phyloP scores from a whole-genome alignment of 2,888 invertebrate genomes.

The Hydroisotoma schaefferi region DNA sequence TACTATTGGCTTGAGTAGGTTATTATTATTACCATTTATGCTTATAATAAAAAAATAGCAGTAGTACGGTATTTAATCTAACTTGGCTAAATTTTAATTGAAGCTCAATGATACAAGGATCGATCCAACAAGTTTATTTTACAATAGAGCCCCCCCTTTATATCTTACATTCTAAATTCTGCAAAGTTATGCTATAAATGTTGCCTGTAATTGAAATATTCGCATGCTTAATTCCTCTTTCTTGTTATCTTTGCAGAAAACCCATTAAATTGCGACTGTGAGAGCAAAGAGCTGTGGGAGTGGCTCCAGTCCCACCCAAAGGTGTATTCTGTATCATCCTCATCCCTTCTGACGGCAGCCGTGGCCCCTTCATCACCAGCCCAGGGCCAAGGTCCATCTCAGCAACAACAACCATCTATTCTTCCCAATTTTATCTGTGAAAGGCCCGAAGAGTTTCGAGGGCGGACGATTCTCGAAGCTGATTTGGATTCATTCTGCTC shows the following conservation, averaged over 20 bases:
- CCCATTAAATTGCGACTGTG: constrained; percentile 83
- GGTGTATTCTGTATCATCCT: constrained; percentile 55
- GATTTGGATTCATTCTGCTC: constrained; percentile 80
- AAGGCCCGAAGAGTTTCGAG: constrained; percentile 75
- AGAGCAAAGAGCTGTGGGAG: constrained; percentile 85
- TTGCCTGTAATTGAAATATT: too few species aligned
- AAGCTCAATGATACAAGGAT: too few species aligned
- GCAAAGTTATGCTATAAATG: too few species aligned
- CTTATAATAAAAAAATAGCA: too few species aligned
- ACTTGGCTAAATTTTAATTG: too few species aligned
- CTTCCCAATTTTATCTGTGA: constrained; percentile 66
- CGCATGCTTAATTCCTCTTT: too few species aligned
- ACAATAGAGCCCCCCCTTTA: too few species aligned
- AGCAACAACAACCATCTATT: constrained; percentile 35
- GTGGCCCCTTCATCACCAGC: not conserved
- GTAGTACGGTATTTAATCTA: too few species aligned
- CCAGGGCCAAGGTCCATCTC: constrained; percentile 45
- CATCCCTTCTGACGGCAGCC: constrained; percentile 24
- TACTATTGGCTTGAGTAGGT: too few species aligned
- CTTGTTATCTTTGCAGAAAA: constrained; percentile 71
- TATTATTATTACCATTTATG: too few species aligned
- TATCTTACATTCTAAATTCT: too few species aligned
- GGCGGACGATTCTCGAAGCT: constrained; percentile 70
- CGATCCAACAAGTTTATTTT: too few species aligned
- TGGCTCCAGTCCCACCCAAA: constrained; percentile 87